Evolutionary conservation across 1,140 invertebrate genomes (phyloP), one percentile per base, ranked within the genome.

Genomic region (Diabrotica undecimpunctata): DNA sequence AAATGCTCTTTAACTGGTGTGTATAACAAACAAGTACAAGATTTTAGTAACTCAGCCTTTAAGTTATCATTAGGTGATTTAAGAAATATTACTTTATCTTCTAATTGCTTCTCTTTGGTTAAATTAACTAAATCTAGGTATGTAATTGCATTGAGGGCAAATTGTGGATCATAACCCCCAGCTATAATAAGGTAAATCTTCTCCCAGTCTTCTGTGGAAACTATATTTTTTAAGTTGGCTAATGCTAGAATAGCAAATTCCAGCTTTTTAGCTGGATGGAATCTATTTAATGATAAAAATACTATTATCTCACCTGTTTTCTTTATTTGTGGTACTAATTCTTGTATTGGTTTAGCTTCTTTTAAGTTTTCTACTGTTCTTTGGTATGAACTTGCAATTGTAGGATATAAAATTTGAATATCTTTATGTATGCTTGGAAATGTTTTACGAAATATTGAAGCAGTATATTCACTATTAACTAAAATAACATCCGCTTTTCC

Each of bases 1-100:
- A 99, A 99, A 83, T 99, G 98, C 79, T 99, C 98, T 78, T 94
- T 94, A 0, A 89, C 85, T 5, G 98, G 98, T 13, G 98, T 99
- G 71, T 99, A 99, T 11, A 99, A 73, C 5, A 99, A 79, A 75
- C 90, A 88, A 69, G 87, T 83, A 74, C 90, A 89, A 63, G 87
- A 77, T 55, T 87, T 82, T 5, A 99, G 80, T 12, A 99, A 79
- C 5, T 88, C 83, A 35, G 92, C 84, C 81, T 98, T 98, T 52
- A 90, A 84, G 58, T 85, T 81, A 79, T 98, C 95, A 68, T 86
- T 88, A 10, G 95, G 91, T 0, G 95, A 98, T 70, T 90, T 87
- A 11, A 98, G 79, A 76, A 98, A 94, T 41, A 89, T 88, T 0
- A 97, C 84, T 75, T 90, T 87, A 53, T 91, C 85, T 35, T 82